Conservation (phyloP, 2,888 invertebrate species). For the Chymomyza caudatula region DNA sequence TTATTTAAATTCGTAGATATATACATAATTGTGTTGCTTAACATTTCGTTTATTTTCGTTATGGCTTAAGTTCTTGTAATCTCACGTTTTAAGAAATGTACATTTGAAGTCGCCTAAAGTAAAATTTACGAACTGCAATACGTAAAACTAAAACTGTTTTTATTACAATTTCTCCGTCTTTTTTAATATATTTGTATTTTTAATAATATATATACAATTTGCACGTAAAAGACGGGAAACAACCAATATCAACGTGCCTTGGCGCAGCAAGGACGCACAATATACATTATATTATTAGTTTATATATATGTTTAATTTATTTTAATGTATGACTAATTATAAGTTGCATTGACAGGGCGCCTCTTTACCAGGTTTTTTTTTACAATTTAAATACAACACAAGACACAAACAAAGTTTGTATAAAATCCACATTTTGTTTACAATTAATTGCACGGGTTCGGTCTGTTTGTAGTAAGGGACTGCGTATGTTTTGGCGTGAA, state of each 20-base stretch:
- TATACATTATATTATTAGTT: constrained; percentile 8
- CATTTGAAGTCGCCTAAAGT: no score
- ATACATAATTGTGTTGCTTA: neutral
- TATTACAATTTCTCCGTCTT: neutral
- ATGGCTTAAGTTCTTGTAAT: neutral
- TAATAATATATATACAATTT: constrained; percentile 53
- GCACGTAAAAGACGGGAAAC: constrained; percentile 36
- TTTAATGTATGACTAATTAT: constrained; percentile 46
- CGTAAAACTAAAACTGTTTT: neutral
- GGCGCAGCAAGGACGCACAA: constrained; percentile 42
- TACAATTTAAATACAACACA: constrained; percentile 17
- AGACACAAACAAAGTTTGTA: constrained; percentile 14
- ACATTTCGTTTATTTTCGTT: neutral
- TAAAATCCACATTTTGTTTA: constrained; percentile 7
- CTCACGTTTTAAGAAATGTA: neutral
- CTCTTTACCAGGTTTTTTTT: neutral
- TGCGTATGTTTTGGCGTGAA: constrained; percentile 26
- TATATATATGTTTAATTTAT: constrained; percentile 13
- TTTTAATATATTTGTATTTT: neutral
- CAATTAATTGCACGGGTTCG: neutral
- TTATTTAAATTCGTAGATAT: neutral
- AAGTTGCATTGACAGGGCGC: constrained; percentile 45
- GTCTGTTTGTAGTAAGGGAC: constrained; percentile 32
- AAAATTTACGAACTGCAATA: neutral
- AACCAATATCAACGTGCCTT: constrained; percentile 51